Conservation (phyloP, 2,797 vertebrate genomes). For the Eremophila alpestris region DNA sequence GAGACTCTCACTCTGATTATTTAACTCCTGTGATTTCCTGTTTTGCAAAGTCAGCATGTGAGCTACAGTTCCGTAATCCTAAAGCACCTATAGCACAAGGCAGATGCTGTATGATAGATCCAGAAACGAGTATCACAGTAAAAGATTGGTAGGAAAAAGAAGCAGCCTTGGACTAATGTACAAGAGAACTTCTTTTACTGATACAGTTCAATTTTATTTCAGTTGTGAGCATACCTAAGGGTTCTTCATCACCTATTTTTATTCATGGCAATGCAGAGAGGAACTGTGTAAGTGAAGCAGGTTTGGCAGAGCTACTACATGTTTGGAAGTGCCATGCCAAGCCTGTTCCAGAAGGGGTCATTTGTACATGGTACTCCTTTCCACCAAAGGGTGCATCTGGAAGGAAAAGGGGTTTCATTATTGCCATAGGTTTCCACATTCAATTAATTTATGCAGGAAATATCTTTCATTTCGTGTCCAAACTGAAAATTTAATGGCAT, state of each 20-base stretch:
- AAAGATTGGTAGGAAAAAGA: background rate
- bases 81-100: background rate
- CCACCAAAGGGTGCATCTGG: background rate
- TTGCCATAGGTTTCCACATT: background rate
- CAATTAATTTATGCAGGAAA: background rate
- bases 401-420: background rate
- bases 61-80: background rate
- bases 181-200: background rate
- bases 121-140: background rate
- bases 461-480: background rate
- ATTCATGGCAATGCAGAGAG: background rate
- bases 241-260: background rate
- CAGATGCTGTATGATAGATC: conserved; percentile 5
- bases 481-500: background rate
- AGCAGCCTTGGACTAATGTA: background rate
- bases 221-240: background rate
- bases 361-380: background rate
- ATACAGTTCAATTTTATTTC: background rate
- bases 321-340: background rate
- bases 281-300: background rate
- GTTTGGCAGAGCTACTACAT: background rate
- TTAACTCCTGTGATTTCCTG: background rate
- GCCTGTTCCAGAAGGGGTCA: background rate
- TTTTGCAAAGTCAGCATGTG: background rate
- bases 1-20: background rate